Conservation (phyloP, 2,888 invertebrate species). For the Agrotis segetum region DNA sequence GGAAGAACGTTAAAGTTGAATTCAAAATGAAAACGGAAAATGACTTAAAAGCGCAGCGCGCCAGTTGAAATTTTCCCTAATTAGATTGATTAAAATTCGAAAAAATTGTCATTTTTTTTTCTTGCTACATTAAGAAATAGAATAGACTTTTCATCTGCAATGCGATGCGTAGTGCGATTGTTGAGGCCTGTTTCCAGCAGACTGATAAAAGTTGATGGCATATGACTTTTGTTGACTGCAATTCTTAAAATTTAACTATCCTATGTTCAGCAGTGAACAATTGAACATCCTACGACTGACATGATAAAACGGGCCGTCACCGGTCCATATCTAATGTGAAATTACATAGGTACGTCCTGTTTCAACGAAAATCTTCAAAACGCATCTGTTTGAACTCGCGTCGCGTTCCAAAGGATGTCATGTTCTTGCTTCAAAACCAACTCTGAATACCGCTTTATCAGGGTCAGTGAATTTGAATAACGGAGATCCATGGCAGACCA, state of each 20-base stretch:
- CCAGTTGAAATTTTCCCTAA: background rate
- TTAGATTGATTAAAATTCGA: background rate
- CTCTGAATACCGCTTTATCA: conserved; percentile 24
- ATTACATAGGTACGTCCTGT: no score
- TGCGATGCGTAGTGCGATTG: no score
- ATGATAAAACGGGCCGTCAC: no score
- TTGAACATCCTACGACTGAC: no score
- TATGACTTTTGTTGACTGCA: no score
- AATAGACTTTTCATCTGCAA: no score
- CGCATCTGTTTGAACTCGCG: conserved; percentile 2
- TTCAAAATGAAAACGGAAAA: background rate
- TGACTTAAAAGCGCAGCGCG: background rate
- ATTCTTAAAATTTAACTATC: no score
- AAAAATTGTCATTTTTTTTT: no score
- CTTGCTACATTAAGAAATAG: no score
- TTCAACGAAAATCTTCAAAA: background rate
- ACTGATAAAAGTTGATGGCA: no score
- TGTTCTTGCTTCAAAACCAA: conserved; percentile 33
- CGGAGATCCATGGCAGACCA: background rate
- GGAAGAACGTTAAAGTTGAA: background rate
- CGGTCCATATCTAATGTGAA: background rate
- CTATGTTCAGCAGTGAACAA: no score
- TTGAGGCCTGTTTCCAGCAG: no score
- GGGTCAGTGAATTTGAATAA: conserved; percentile 53
- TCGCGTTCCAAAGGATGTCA: conserved; percentile 11